These are phyloP conservation scores for Tachina fera DNA, from an alignment of 2,888 invertebrate genomes.

Conservation along the genomic window DNA sequence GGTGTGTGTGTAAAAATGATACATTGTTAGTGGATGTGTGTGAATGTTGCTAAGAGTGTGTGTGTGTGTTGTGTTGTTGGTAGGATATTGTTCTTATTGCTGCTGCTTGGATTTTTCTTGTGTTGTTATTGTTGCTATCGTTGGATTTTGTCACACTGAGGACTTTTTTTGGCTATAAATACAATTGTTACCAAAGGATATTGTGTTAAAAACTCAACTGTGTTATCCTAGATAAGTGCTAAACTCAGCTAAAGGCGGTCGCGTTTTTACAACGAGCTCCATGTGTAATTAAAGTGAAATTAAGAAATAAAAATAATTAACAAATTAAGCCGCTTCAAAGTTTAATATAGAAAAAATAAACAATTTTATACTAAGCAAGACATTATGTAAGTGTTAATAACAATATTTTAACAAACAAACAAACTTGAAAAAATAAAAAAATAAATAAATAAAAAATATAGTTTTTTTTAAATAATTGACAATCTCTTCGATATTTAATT, in stretches of 20 bases:
- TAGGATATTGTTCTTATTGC: conserved; percentile 59
- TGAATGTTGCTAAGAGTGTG: conserved; percentile 3
- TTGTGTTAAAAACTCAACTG: conserved; percentile 79
- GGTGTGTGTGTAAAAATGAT: conserved; percentile 12
- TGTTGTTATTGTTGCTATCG: conserved; percentile 46
- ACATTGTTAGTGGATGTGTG: background rate
- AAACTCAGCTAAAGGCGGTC: conserved; percentile 71
- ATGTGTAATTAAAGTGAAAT: conserved; percentile 34
- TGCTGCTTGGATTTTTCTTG: conserved; percentile 47
- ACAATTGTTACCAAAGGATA: conserved; percentile 79
- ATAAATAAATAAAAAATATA: background rate
- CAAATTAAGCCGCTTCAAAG: background rate
- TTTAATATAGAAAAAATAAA: conserved; percentile 1
- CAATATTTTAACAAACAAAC: background rate
- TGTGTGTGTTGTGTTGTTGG: conserved; percentile 14
- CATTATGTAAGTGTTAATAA: conserved; percentile 19
- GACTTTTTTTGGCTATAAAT: conserved; percentile 79
- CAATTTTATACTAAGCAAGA: background rate
- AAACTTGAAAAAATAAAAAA: background rate
- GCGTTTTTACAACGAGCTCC: conserved; percentile 60
- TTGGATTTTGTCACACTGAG: conserved; percentile 59
- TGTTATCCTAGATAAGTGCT: conserved; percentile 79
- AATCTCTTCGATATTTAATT: too few species aligned
- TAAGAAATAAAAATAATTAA: conserved; percentile 54
- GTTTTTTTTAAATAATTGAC: too few species aligned